Evolutionary conservation across 2,113 vertebrate species (phyloP).

Genomic region (Tragelaphus scriptus): DNA sequence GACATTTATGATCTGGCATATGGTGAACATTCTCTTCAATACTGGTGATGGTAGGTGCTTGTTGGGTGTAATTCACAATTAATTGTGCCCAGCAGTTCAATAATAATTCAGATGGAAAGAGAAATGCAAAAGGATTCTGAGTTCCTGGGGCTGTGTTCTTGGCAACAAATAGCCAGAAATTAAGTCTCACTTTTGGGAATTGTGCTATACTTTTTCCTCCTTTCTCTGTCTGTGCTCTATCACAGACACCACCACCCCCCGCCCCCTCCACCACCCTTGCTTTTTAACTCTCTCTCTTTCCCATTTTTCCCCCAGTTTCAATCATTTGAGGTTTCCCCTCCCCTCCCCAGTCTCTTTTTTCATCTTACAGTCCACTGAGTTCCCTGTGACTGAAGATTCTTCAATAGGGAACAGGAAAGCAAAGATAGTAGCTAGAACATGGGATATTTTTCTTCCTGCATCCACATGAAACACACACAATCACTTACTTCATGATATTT

Average conservation of each 20-base stretch:
- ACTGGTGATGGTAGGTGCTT: background rate
- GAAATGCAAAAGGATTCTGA: constrained; percentile 24
- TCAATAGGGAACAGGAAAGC: background rate
- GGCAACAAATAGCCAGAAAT: constrained; percentile 15
- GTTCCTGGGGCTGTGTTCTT: background rate
- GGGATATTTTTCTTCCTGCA: background rate
- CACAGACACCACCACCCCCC: background rate
- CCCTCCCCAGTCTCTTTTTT: background rate
- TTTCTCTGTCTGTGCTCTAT: background rate
- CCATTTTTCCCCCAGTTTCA: background rate
- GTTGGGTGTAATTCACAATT: constrained; percentile 57
- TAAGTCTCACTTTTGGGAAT: background rate
- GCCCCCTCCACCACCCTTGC: background rate
- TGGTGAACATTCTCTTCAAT: constrained; percentile 32
- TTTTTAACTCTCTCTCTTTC: background rate
- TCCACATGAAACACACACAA: background rate
- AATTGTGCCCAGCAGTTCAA: constrained; percentile 51
- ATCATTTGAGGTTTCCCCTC: background rate
- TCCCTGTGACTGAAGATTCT: background rate
- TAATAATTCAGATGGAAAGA: constrained; percentile 50
- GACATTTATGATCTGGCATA: constrained; percentile 52
- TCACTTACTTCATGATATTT: background rate
- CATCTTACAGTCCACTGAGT: background rate
- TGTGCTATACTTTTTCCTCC: background rate
- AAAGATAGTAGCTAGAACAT: background rate